These are phyloP conservation scores for Stegodyphus dumicola DNA, from an alignment of 1,140 invertebrate genomes.

Conservation along the genomic window DNA sequence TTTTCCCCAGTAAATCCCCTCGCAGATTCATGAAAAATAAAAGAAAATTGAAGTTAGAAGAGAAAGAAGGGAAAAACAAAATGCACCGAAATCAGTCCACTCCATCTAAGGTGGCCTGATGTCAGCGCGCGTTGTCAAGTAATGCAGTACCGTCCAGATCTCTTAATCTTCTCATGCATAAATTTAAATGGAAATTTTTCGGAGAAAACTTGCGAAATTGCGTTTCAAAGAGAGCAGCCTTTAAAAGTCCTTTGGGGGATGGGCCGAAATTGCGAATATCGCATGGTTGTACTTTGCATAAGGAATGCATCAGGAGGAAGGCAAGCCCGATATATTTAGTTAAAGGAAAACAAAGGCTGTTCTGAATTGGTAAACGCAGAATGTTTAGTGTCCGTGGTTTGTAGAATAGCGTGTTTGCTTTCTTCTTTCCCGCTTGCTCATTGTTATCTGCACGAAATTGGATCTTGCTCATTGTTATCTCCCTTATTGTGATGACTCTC, in stretches of 20 bases:
- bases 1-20: conserved; percentile 39
- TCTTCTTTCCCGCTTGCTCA: no score
- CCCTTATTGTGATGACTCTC: no score
- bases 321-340: background rate
- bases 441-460: no score
- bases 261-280: conserved; percentile 58
- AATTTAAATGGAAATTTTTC: conserved; percentile 62
- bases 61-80: conserved; percentile 24
- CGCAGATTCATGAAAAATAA: conserved; percentile 21
- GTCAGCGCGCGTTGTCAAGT: conserved; percentile 36
- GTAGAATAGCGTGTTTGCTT: no score
- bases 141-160: conserved; percentile 54
- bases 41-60: conserved; percentile 30
- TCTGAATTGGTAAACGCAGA: no score
- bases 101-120: conserved; percentile 36
- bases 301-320: conserved; percentile 42
- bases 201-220: conserved; percentile 57
- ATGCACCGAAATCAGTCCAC: conserved; percentile 37
- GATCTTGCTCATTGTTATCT: no score
- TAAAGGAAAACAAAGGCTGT: background rate
- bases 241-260: conserved; percentile 54
- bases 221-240: conserved; percentile 59
- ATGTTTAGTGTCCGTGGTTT: no score
- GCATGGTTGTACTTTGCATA: conserved; percentile 51
- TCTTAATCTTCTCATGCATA: conserved; percentile 61